Conservation (phyloP, 2,888 invertebrate species). For the Epirrhoe alternata region DNA sequence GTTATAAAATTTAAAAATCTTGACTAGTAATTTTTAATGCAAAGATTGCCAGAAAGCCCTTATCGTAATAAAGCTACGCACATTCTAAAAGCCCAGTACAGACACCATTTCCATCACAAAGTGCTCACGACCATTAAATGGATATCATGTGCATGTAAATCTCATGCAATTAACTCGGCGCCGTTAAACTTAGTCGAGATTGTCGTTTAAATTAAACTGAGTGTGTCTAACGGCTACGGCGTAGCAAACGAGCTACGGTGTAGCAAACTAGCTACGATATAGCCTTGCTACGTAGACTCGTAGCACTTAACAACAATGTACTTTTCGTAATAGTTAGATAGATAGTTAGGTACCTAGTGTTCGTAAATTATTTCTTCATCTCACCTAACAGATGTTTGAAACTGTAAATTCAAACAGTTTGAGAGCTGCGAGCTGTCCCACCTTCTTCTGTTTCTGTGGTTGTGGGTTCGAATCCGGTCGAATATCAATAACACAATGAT, state of each 20-base stretch:
- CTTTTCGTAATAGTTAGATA: not conserved
- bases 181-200: conserved; percentile 28
- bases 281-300: not conserved
- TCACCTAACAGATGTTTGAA: too few relatives aligned
- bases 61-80: conserved; percentile 2
- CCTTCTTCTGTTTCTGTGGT: too few relatives aligned
- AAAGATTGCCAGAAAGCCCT: too few relatives aligned
- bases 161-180: conserved; percentile 21
- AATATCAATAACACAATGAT: too few relatives aligned
- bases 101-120: conserved; percentile 24
- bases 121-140: conserved; percentile 16
- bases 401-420: too few relatives aligned
- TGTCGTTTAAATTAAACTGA: conserved; percentile 29
- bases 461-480: too few relatives aligned
- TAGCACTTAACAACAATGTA: not conserved
- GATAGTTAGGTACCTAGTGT: too few relatives aligned
- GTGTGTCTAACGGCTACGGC: conserved; percentile 29
- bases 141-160: conserved; percentile 22
- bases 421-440: too few relatives aligned
- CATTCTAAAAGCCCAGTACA: not conserved
- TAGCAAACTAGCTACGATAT: conserved; percentile 11
- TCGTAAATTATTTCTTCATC: too few relatives aligned
- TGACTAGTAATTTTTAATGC: too few relatives aligned
- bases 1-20: too few relatives aligned
- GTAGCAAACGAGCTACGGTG: conserved; percentile 17